Base-by-base conservation (phyloP, 2,888 invertebrate genomes). In the Ditylenchus weischeri region DNA sequence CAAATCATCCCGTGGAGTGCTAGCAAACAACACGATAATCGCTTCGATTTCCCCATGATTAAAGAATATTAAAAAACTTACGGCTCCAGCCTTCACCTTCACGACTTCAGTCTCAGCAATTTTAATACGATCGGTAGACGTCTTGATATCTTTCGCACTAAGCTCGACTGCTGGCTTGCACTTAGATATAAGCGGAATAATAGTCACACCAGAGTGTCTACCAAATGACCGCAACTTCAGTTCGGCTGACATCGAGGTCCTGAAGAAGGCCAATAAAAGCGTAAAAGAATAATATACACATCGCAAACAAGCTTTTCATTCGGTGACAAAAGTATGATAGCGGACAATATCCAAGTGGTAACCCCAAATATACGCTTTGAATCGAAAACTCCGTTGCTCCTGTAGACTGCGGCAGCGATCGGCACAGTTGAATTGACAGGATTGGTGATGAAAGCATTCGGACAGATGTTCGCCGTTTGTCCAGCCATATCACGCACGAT, bases 91-190 rank as follows among this genome's bases (percentile, higher is more conserved):
- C 86, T 96, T 98, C 8, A 95, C 95, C 84, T 93, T 91, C 43
- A 95, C 93, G 51, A 94, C 91, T 88, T 98, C 98, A 65, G 98
- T 99, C 67, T 98, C 98, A 72, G 98, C 98, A 85, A 99, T 95
- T 87, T 96, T 96, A 82, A 98, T 96, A 83, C 96, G 89, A 79
- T 88, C 88, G 0, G 93, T 93, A 68, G 99, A 86, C 35, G 90
- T 90, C 80, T 90, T 89, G 72, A 95, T 88, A 84, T 92, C 88
- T 72, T 88, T 90, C 79, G 89, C 88, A 50, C 72, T 68, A 73
- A 83, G 80, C 49, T 72, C 68, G 64, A 75, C 75, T n/a, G 76
- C 48, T 50, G 79, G 79, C n/a, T 59, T 66, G 43, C 68, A 72
- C 86, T 95, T 95, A 29, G 94, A 94, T 74, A 96, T 89, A 74